Evolutionary conservation across 1,140 invertebrate genomes (phyloP).

Genomic region (Pseudomyrmex concolor): DNA sequence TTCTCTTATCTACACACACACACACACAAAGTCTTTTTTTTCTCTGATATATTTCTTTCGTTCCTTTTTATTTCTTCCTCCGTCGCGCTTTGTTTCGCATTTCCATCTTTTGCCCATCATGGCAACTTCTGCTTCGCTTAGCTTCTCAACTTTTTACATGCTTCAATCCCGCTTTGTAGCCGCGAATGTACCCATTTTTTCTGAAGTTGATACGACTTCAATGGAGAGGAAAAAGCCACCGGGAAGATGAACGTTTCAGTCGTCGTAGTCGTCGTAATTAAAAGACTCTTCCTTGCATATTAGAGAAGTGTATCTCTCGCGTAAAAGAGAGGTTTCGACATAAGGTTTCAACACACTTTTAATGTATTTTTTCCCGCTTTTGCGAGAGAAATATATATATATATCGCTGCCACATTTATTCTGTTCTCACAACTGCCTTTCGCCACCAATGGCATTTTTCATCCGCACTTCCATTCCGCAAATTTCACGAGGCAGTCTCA

Average conservation of each 20-base stretch:
- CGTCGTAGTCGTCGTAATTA: conserved; percentile 32
- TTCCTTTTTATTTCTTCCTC: background rate
- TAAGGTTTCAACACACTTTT: background rate
- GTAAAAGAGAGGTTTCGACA: background rate
- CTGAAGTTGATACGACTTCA: conserved; percentile 22
- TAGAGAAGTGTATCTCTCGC: background rate
- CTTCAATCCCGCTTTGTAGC: background rate
- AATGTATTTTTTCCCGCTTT: background rate
- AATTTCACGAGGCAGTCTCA: conserved; percentile 33
- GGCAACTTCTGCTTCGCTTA: conserved; percentile 32
- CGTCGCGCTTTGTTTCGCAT: conserved; percentile 5
- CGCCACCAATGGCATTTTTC: conserved; percentile 6
- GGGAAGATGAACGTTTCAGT: conserved; percentile 1
- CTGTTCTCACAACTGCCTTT: conserved; percentile 10
- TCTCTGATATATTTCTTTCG: background rate
- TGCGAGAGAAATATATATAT: background rate
- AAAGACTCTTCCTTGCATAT: conserved; percentile 16
- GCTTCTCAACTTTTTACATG: conserved; percentile 17
- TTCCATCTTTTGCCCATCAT: background rate
- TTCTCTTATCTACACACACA: no score
- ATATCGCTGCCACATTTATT: conserved; percentile 6
- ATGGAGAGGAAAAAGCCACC: conserved; percentile 11
- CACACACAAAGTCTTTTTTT: background rate
- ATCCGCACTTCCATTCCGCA: conserved; percentile 10
- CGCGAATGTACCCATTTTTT: background rate